These are phyloP conservation scores for Rhinogobio ventralis DNA, from an alignment of 2,797 vertebrate species.

Conservation along the genomic window DNA sequence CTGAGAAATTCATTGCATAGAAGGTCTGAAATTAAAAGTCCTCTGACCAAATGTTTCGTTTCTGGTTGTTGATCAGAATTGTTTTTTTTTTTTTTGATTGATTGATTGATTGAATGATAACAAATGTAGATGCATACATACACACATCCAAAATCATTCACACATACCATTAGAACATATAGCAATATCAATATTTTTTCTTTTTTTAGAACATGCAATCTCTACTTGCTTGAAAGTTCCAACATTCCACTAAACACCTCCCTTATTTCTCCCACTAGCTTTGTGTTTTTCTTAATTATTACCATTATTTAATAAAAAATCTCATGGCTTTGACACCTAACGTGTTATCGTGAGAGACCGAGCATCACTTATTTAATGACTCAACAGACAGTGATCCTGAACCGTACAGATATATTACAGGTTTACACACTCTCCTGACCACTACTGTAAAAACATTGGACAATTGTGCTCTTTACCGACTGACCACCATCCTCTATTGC, in stretches of 20 bases:
- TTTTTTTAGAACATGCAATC: conserved; percentile 76
- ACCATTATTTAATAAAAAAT: conserved; percentile 21
- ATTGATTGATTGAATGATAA: conserved; percentile 64
- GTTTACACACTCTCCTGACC: conserved; percentile 81
- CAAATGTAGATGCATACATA: conserved; percentile 72
- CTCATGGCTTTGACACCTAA: conserved; percentile 51
- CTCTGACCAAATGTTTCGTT: conserved; percentile 70
- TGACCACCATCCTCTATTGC: conserved; percentile 90
- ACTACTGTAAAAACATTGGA: conserved; percentile 76
- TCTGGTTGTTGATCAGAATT: conserved; percentile 62
- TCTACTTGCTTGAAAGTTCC: conserved; percentile 74
- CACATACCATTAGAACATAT: conserved; percentile 65
- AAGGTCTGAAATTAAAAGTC: conserved; percentile 91
- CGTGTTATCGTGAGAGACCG: conserved; percentile 44
- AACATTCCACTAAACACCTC: conserved; percentile 63
- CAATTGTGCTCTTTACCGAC: conserved; percentile 89
- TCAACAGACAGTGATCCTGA: conserved; percentile 42
- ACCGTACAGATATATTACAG: conserved; percentile 70
- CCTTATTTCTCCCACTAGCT: conserved; percentile 26
- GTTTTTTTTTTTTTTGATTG: conserved; percentile 62
- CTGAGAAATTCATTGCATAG: conserved; percentile 94
- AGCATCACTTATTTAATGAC: conserved; percentile 49
- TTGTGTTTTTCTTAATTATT: conserved; percentile 13
- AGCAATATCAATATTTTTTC: conserved; percentile 76
- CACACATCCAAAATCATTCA: conserved; percentile 56